Evolutionary conservation across 92 coral and sea anemone species (phyloP), one percentile per base, ranked within the genome.

Genomic region (Heliopora coerulea): DNA sequence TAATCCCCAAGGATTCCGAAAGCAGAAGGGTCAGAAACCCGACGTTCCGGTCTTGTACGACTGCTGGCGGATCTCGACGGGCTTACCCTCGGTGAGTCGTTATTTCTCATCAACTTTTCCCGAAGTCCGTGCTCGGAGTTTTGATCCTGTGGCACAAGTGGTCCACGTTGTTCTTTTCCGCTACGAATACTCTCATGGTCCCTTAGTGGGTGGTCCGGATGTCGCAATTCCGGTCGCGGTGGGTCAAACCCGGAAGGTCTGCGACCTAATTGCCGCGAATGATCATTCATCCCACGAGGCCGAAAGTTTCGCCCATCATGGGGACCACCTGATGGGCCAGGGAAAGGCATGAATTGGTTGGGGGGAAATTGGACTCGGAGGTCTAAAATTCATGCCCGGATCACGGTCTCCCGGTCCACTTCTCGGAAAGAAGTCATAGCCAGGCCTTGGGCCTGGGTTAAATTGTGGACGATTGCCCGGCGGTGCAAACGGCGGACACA

Each of bases 301-400:
- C 40, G 33, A 50, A 68, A 68, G 60, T 49, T 68, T 10, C 40
- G 61, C 7, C 54, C 27, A 35, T 40, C 72, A 8, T 24, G 41
- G 2, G 75, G 46, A 25, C n/a, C 39, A 18, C 84, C 84, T 28
- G 74, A 82, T 70, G 80, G 80, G 58, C 92, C 82, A 54, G 80
- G 85, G 35, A 73, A 73, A 41, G 72, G 80, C 49, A 27, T 44
- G 54, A 44, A 70, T 26, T 78, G 68, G 18, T 54, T 72, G 33
- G 81, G 49, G 54, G 52, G 85, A 54, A 68, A 68, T 2, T n/a
- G 20, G 24, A 68, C 75, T n/a, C 30, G 54, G 15, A 2, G 72
- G 72, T 23, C 72, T 14, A 50, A 82, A 74, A 62, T 74, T 62
- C 35, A 60, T 68, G 26, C 49, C 41, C 1, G 85, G 76, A 39